Percentiles rank a stretch among this genome's conserved stretches.
Evolutionary conservation across 1,140 invertebrate genomes (phyloP).

Genomic region (Tyrophagus putrescentiae): DNA sequence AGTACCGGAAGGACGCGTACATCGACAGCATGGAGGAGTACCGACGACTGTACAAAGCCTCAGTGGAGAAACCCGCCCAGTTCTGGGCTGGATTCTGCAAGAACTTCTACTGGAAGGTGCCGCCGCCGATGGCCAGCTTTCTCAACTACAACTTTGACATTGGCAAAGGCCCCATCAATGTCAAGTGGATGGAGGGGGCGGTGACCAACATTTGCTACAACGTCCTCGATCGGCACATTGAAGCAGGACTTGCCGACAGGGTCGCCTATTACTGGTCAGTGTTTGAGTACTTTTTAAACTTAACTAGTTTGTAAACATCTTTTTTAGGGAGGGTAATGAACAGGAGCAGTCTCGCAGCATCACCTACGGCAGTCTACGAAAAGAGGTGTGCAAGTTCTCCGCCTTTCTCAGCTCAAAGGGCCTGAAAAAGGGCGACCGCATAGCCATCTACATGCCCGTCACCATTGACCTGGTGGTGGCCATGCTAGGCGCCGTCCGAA

Average conservation of each 20-base stretch:
- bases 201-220: constrained; percentile 93
- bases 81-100: constrained; percentile 80
- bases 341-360: constrained; percentile 68
- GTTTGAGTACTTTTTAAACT: not conserved
- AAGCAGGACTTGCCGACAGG: constrained; percentile 65
- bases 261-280: constrained; percentile 88
- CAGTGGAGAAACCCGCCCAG: constrained; percentile 62
- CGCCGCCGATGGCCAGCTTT: constrained; percentile 48
- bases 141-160: constrained; percentile 83
- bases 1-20: constrained; percentile 38
- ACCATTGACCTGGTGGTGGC: constrained; percentile 82
- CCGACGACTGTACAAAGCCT: constrained; percentile 61
- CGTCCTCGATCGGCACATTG: constrained; percentile 73
- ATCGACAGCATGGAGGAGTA: constrained; percentile 61
- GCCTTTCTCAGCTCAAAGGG: constrained; percentile 52
- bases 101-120: constrained; percentile 77
- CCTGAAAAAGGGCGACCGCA: constrained; percentile 66
- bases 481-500: constrained; percentile 81
- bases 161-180: constrained; percentile 67
- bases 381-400: constrained; percentile 77
- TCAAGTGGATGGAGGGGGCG: constrained; percentile 87
- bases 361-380: constrained; percentile 72
- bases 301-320: not conserved
- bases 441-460: constrained; percentile 97
- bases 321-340: constrained; percentile 77